Evolutionary conservation across 92 coral and sea anemone genomes (phyloP), one percentile per base, ranked within the genome.

Genomic region (Hydrozoanthus gracilis): DNA sequence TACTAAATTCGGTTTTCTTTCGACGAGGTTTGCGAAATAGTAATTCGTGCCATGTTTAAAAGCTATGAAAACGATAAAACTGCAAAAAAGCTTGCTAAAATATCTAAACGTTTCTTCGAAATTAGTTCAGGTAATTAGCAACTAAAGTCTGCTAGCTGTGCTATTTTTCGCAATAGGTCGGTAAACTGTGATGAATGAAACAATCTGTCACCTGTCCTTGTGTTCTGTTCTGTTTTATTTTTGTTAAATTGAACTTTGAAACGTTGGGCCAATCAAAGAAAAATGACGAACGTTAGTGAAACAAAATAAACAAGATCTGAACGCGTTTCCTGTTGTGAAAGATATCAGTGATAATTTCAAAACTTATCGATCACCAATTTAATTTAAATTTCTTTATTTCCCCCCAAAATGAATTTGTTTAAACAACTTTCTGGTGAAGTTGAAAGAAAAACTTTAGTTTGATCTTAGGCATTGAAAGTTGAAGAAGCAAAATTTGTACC

Each of bases 241-340:
- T 62, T 80, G 39, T 49, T 52, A 20, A 64, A 80, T 65, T 80
- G 70, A 45, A 10, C 48, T 27, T 66, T 80, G 49, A 80, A 62
- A 52, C 49, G 61, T 47, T 14, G 11, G 60, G 44, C 85, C 85
- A 80, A 80, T 80, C 73, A 48, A 49, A 46, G 50, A 80, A 47
- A 52, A 47, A 27, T 20, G 20, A 80, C 11, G 55, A 20, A 49
- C 64, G 27, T 44, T 64, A 27, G 46, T 64, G 61, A 80, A 10
- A 66, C 64, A 46, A 64, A 16, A 62, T 64, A 64, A 66, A 56
- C 48, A 51, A 49, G 20, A 16, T 14, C 44, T n/a, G 15, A 80
- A 62, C 3, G 48, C 16, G 85, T 66, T 80, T 80, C 85, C 73
- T 48, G 47, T 79, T 64, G 44, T 47, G 68, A 49, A 8, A 47